Evolutionary conservation across 2,113 vertebrate genomes (phyloP).

Genomic region (Sprattus sprattus): DNA sequence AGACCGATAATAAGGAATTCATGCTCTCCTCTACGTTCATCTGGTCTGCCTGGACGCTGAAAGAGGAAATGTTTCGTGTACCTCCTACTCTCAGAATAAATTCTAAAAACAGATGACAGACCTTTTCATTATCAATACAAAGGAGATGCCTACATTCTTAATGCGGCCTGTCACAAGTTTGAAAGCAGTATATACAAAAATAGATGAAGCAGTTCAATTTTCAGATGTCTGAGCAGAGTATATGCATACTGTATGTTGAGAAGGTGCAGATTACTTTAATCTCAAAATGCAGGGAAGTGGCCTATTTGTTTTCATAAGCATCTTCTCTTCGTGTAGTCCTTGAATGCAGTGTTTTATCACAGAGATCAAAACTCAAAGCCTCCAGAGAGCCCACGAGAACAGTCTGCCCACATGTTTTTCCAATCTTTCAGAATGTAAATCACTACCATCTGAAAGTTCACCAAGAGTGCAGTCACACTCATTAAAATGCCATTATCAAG

Average conservation of each 20-base stretch:
- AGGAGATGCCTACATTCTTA: slow-evolving; percentile 13
- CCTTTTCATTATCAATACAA: neutral
- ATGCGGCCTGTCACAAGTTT: neutral
- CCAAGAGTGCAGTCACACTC: neutral
- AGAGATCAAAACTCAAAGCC: neutral
- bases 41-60: neutral
- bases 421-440: neutral
- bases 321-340: slow-evolving; percentile 18
- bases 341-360: slow-evolving; percentile 15
- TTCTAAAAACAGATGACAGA: neutral
- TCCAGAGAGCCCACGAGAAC: neutral
- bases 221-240: neutral
- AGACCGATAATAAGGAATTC: neutral
- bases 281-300: slow-evolving; percentile 24
- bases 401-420: neutral
- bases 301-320: slow-evolving; percentile 29
- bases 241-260: neutral
- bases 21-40: neutral
- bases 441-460: slow-evolving; percentile 6
- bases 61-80: neutral
- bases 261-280: neutral
- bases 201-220: neutral
- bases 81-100: neutral
- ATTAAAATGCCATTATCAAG: slow-evolving; percentile 15
- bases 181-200: neutral